These are phyloP conservation scores for Hydroisotoma schaefferi DNA, from an alignment of 2,888 invertebrate species.

Conservation along the genomic window DNA sequence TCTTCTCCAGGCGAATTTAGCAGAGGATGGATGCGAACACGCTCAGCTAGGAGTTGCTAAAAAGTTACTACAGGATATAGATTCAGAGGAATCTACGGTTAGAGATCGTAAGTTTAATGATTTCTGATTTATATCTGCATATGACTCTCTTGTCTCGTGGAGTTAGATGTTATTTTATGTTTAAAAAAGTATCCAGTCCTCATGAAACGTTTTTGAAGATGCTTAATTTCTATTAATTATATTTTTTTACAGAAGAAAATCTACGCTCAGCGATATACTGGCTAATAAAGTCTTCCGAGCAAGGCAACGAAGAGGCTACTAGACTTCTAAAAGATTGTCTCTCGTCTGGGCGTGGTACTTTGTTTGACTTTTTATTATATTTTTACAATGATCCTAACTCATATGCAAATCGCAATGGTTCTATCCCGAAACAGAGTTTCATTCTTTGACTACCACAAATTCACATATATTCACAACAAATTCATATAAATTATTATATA, in stretches of 20 bases:
- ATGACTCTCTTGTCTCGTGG: too few species aligned
- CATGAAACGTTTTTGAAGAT: background rate
- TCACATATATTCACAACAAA: background rate
- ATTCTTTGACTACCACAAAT: background rate
- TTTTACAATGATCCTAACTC: too few species aligned
- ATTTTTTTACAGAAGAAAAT: slow-evolving; percentile 68
- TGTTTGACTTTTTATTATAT: background rate
- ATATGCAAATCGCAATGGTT: background rate
- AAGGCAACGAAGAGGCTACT: slow-evolving; percentile 84
- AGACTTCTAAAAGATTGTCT: slow-evolving; percentile 71
- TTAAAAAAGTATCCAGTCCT: background rate
- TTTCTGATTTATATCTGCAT: too few species aligned
- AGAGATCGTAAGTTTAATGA: background rate
- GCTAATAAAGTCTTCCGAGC: slow-evolving; percentile 88
- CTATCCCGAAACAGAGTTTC: too few species aligned
- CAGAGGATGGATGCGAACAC: slow-evolving; percentile 84
- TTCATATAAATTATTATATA: too few species aligned
- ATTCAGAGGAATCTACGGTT: too few species aligned
- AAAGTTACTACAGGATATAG: slow-evolving; percentile 72
- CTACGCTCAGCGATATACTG: slow-evolving; percentile 80
- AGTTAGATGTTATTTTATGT: background rate
- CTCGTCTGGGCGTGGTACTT: slow-evolving; percentile 58
- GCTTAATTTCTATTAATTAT: slow-evolving; percentile 1
- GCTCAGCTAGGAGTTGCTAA: slow-evolving; percentile 84
- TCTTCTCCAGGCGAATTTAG: slow-evolving; percentile 56